These are phyloP conservation scores for Bucco capensis DNA, from an alignment of 2,113 vertebrate genomes.

Conservation along the genomic window DNA sequence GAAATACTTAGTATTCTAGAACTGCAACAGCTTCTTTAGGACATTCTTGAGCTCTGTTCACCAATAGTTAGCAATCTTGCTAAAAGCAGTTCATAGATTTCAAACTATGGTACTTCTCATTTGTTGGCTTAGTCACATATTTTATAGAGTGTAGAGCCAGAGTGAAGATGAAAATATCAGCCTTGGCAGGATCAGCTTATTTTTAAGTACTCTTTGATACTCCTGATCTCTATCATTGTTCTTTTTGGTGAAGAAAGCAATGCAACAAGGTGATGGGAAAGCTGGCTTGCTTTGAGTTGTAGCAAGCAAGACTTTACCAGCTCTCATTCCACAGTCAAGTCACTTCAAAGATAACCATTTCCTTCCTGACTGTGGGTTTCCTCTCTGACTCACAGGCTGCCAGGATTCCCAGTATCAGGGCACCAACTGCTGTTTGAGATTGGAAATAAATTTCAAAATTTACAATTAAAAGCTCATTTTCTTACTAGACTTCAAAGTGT, in stretches of 20 bases:
- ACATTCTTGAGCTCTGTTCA: not conserved
- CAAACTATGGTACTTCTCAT: not conserved
- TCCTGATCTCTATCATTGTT: not conserved
- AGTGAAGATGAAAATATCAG: not conserved
- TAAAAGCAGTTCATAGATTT: not conserved
- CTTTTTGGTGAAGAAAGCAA: not conserved
- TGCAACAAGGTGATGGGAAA: not conserved
- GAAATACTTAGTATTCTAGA: not conserved
- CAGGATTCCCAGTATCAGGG: not conserved
- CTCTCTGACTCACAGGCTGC: not conserved
- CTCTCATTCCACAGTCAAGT: not conserved
- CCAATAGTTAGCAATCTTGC: not conserved
- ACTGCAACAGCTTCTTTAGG: not conserved
- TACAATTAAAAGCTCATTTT: not conserved
- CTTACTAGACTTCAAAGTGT: not conserved
- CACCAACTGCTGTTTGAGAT: not conserved
- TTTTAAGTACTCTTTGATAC: constrained; percentile 4
- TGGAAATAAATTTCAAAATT: not conserved
- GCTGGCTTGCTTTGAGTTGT: not conserved
- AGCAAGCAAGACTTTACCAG: not conserved
- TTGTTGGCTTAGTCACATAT: not conserved
- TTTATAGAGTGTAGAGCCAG: not conserved
- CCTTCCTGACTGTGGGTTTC: not conserved
- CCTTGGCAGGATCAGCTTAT: not conserved
- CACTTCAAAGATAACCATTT: not conserved